Evolutionary conservation across 2,888 invertebrate genomes (phyloP).

Genomic region (Drosophila prostipennis): DNA sequence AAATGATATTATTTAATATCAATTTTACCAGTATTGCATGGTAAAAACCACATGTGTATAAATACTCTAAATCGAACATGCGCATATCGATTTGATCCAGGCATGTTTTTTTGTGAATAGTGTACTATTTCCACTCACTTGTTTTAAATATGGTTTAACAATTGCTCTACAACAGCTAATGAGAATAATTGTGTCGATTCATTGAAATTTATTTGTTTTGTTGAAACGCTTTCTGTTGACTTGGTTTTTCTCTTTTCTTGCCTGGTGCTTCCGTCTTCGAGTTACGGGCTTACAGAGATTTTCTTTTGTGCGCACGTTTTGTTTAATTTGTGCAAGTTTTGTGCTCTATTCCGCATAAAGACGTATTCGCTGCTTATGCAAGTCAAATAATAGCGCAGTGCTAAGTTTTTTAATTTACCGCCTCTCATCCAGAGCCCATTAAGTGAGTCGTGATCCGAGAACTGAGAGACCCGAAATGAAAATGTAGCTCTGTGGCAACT

Average conservation of each 20-base stretch:
- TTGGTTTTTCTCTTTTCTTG: conserved; percentile 2
- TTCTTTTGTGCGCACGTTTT: conserved; percentile 55
- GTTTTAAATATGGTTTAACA: no score
- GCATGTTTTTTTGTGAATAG: no score
- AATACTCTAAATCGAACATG: no score
- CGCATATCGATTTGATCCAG: no score
- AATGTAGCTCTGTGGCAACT: conserved; percentile 8
- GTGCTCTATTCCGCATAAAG: conserved; percentile 29
- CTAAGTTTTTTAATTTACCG: conserved; percentile 72
- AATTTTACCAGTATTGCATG: no score
- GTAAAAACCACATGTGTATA: no score
- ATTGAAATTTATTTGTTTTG: background rate
- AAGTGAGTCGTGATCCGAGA: conserved; percentile 35
- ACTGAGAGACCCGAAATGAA: background rate
- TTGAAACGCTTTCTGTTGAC: conserved; percentile 31
- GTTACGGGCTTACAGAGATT: conserved; percentile 47
- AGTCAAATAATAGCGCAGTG: conserved; percentile 70
- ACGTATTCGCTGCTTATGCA: conserved; percentile 55
- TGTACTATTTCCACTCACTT: no score
- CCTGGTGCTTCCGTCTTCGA: conserved; percentile 20
- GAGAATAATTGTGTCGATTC: conserved; percentile 27
- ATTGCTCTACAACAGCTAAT: background rate
- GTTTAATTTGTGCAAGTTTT: conserved; percentile 67
- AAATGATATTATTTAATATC: no score
- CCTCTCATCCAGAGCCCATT: conserved; percentile 28